Evolutionary conservation across 35 echinoderm and acorn worm species (phyloP), one percentile per base, ranked within the genome.

Genomic region (Heliocidaris erythrogramma): DNA sequence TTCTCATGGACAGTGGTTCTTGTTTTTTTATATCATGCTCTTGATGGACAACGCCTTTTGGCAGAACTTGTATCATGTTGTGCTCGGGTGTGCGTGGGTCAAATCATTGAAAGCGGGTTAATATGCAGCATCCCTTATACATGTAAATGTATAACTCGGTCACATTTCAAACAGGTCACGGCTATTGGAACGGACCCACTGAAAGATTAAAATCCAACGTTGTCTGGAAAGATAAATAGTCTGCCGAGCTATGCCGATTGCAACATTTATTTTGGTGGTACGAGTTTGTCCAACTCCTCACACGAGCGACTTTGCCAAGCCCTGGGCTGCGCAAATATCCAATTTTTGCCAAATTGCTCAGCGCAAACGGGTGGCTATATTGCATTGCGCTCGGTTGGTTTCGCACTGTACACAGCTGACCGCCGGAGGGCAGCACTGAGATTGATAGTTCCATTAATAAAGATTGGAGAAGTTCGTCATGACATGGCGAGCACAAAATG

Each of bases 331-430:
- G 11, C 87, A 89, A 89, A 89, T 89, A 89, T 89, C 87, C 12
- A 89, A 32, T 89, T 48, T 32, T 89, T 48, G 31, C 12, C 87
- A 32, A 32, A 47, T 89, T 89, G 87, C 87, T 89, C 29, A 47
- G 87, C 47, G 87, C 47, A 17, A 89, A 89, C 31, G 87, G 87
- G 31, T 32, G 47, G 47, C 31, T 48, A 89, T 32, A 48, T 89
- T 89, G 31, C 87, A 89, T 89, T 32, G 31, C 47, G 87, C 87
- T 89, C 31, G 47, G 87, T 2, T 49, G 91, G 91, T 59, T 92
- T 92, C 91, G 27, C 91, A 50, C 49, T 92, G 49, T 92, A 92
- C n/a, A 59, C 91, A 92, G 91, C 91, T 92, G 91, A 50, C 49
- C 91, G 91, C 91, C 50, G n/a, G 91, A 18, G 91, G 91, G 91